Evolutionary conservation across 2,797 vertebrate genomes (phyloP).

Genomic region (Lepidocolaptes lacrymiger): DNA sequence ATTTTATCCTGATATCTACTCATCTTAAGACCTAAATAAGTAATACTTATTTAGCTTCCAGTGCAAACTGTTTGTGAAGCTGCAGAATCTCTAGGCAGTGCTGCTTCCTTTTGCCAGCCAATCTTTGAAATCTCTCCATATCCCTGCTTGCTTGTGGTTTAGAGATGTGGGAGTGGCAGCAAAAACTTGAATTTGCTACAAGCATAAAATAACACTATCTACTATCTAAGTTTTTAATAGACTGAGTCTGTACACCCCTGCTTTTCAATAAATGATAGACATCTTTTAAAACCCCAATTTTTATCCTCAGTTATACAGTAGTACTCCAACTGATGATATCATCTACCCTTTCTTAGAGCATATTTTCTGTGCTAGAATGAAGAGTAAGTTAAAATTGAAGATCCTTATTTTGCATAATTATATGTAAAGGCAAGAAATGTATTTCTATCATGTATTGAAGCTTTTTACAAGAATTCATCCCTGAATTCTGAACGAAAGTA

Average conservation of each 20-base stretch:
- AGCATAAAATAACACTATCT: conserved; percentile 14
- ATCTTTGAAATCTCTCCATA: conserved; percentile 19
- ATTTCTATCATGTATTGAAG: conserved; percentile 52
- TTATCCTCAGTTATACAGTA: neutral
- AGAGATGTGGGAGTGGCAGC: conserved; percentile 21
- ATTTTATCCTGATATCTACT: neutral
- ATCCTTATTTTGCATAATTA: conserved; percentile 61
- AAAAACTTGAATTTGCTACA: conserved; percentile 1
- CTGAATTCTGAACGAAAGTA: conserved; percentile 35
- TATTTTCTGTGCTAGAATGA: conserved; percentile 43
- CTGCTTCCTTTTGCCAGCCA: neutral
- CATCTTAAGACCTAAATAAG: neutral
- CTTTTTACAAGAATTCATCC: conserved; percentile 11
- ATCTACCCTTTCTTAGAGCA: conserved; percentile 33
- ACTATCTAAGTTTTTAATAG: conserved; percentile 31
- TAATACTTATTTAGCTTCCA: neutral
- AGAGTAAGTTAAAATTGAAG: conserved; percentile 37
- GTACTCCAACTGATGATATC: neutral
- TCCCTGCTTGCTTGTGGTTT: neutral
- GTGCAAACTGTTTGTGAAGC: neutral
- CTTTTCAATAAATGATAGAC: conserved; percentile 52
- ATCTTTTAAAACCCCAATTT: conserved; percentile 51
- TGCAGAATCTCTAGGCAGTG: neutral
- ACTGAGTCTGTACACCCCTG: neutral
- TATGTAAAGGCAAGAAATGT: conserved; percentile 50